Conservation (phyloP, 2,888 invertebrate species). For the Rhaphigaster nebulosa region DNA sequence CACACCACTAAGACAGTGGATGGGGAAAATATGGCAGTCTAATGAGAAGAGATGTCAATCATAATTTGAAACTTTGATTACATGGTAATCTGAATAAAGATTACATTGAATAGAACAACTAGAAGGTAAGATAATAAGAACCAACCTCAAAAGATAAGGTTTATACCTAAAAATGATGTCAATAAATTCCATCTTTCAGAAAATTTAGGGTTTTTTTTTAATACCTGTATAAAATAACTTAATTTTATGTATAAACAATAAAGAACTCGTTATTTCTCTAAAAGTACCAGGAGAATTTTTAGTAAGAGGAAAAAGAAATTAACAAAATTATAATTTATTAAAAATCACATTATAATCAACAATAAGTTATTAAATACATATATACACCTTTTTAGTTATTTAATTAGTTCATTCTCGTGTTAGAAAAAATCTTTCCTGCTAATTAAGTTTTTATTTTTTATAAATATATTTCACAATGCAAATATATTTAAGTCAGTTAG, state of each 20-base stretch:
- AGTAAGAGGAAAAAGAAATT: neutral
- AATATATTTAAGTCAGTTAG: slow-evolving; percentile 17
- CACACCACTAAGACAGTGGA: too few relatives aligned
- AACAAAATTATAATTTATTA: slow-evolving; percentile 49
- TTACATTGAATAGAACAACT: neutral
- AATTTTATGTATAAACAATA: neutral
- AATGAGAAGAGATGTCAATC: too few relatives aligned
- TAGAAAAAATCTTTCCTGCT: slow-evolving; percentile 2
- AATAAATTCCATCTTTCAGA: neutral
- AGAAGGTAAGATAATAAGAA: neutral
- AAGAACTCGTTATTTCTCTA: neutral
- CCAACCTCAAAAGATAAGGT: neutral
- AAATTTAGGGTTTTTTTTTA: neutral
- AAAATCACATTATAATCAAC: slow-evolving; percentile 46
- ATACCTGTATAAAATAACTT: neutral
- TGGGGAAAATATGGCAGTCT: too few relatives aligned
- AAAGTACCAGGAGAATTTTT: neutral
- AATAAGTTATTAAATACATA: slow-evolving; percentile 46
- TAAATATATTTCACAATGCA: slow-evolving; percentile 27
- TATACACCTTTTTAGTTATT: slow-evolving; percentile 41
- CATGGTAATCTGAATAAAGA: neutral
- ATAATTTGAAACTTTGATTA: too few relatives aligned
- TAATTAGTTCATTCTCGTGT: slow-evolving; percentile 40
- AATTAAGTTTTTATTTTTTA: slow-evolving; percentile 8
- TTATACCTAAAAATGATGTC: neutral